A percentile compares a stretch with the other conserved stretches of the same genome.
phyloP scores from a whole-genome alignment of 2,113 vertebrate genomes.

The Dasyurus viverrinus region DNA sequence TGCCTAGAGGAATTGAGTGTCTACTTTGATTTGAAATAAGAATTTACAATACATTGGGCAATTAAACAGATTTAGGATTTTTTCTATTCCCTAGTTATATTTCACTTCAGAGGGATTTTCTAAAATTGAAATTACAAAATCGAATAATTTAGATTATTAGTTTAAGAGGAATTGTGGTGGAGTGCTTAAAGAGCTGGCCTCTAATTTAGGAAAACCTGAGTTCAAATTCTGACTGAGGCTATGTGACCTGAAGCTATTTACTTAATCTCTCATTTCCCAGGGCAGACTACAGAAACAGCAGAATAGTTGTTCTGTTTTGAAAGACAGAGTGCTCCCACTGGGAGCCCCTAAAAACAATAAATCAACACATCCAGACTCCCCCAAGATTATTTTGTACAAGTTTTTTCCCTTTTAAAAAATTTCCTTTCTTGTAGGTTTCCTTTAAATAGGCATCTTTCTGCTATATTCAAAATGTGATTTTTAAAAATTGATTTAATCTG shows the following conservation, averaged over 20 bases:
- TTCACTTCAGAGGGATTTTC: neutral
- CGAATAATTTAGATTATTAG: neutral
- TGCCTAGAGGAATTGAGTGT: neutral
- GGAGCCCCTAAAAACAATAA: neutral
- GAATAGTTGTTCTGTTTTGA: neutral
- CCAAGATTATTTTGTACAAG: neutral
- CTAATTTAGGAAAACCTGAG: neutral
- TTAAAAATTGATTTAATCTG: neutral
- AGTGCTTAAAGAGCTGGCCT: neutral
- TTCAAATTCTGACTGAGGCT: neutral
- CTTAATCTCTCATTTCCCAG: neutral
- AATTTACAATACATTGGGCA: neutral
- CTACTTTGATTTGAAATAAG: neutral
- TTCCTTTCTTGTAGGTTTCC: neutral
- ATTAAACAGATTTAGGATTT: neutral
- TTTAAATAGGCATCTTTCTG: neutral
- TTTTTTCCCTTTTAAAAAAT: neutral
- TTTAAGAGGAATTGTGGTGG: neutral
- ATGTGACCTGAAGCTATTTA: neutral
- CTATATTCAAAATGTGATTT: neutral
- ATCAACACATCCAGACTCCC: neutral
- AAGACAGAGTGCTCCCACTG: neutral
- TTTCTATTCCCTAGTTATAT: neutral
- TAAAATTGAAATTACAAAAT: neutral
- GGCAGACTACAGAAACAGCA: neutral